A percentile compares a stretch with the other conserved stretches of the same genome.
Conservation (phyloP, 2,888 invertebrate genomes). For the Stramonita haemastoma region DNA sequence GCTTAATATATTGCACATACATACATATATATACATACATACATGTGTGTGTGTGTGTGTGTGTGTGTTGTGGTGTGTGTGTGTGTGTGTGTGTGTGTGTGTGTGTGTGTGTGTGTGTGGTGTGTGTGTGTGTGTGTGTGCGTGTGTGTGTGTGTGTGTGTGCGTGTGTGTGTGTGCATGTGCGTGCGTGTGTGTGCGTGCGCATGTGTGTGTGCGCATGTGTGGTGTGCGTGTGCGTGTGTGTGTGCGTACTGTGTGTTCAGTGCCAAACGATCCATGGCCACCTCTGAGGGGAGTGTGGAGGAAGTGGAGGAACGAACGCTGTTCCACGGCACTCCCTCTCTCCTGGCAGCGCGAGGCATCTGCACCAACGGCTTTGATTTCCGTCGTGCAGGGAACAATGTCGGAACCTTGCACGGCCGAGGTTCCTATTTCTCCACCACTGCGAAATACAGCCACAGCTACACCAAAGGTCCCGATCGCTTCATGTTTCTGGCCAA, state of each 20-base stretch:
- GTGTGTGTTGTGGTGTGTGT: too few relatives aligned
- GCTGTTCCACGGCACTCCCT: constrained; percentile 61
- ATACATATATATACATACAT: too few relatives aligned
- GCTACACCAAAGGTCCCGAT: constrained; percentile 54
- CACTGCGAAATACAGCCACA: constrained; percentile 65
- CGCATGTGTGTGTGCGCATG: background rate
- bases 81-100: too few relatives aligned
- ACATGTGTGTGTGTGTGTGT: too few relatives aligned
- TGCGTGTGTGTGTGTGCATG: background rate
- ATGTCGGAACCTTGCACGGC: constrained; percentile 59
- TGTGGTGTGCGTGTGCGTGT: too few relatives aligned
- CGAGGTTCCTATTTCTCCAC: constrained; percentile 69
- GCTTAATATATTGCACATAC: too few relatives aligned
- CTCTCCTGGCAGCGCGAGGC: constrained; percentile 53
- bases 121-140: background rate
- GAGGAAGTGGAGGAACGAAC: constrained; percentile 58
- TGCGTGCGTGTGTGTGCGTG: too few relatives aligned
- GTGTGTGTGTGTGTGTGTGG: background rate
- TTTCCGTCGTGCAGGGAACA: constrained; percentile 60
- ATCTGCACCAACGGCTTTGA: constrained; percentile 63
- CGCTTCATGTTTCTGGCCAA: constrained; percentile 36
- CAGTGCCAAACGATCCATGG: constrained; percentile 1
- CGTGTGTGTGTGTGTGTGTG: background rate
- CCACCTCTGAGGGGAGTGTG: background rate
- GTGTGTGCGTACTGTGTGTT: background rate